phyloP scores from a whole-genome alignment of 1,140 invertebrate species.

The Papilio polytes region DNA sequence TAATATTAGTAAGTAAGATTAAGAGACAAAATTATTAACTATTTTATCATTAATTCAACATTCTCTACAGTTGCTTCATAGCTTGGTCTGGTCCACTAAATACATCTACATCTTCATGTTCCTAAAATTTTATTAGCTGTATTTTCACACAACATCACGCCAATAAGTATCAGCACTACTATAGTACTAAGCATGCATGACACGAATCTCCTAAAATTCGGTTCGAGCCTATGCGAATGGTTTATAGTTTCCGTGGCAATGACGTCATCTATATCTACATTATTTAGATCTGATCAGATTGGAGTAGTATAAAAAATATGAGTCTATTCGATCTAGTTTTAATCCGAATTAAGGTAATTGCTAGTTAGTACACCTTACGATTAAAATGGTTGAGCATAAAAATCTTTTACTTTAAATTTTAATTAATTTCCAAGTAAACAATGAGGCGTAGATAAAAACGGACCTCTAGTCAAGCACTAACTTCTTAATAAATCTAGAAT shows the following conservation, averaged over 20 bases:
- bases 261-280: conserved; percentile 45
- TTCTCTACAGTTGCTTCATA: not conserved
- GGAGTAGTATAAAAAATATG: not conserved
- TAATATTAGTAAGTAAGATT: too few relatives aligned
- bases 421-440: too few relatives aligned
- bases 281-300: conserved; percentile 15
- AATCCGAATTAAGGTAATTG: not conserved
- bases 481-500: too few relatives aligned
- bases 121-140: not conserved
- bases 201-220: conserved; percentile 54
- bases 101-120: too few relatives aligned
- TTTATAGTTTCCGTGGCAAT: conserved; percentile 55
- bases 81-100: too few relatives aligned
- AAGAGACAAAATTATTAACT: not conserved
- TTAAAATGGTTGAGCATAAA: too few relatives aligned
- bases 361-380: too few relatives aligned
- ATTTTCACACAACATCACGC: not conserved
- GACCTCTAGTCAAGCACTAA: too few relatives aligned
- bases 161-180: conserved; percentile 41
- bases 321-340: not conserved
- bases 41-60: not conserved
- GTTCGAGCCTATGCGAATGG: conserved; percentile 46
- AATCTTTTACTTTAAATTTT: too few relatives aligned
- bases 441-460: too few relatives aligned
- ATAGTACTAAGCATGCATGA: conserved; percentile 51